phyloP scores from a whole-genome alignment of 1,140 invertebrate genomes.

The Eriosoma lanigerum region DNA sequence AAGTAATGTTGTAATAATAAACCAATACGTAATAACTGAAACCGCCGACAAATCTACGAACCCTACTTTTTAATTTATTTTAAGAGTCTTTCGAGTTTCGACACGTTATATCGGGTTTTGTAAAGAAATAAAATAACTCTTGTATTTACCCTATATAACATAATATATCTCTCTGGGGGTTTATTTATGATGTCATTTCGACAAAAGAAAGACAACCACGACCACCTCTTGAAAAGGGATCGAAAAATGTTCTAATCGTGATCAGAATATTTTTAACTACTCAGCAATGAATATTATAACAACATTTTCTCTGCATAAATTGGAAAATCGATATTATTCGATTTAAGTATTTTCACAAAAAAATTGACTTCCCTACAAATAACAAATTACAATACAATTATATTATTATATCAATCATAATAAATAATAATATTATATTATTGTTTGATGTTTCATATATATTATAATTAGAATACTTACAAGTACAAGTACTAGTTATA shows the following conservation, averaged over 20 bases:
- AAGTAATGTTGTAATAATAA: too few species aligned
- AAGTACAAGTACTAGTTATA: too few species aligned
- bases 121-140: slow-evolving; percentile 34
- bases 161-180: neutral
- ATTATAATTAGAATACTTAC: too few species aligned
- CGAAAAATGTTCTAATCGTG: slow-evolving; percentile 32
- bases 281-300: neutral
- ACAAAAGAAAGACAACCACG: slow-evolving; percentile 30
- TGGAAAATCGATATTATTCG: neutral
- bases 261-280: slow-evolving; percentile 33
- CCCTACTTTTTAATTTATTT: neutral
- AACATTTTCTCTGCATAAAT: neutral
- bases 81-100: neutral
- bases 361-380: too few species aligned
- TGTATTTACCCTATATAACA: slow-evolving; percentile 4
- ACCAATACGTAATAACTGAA: too few species aligned
- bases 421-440: too few species aligned
- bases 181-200: slow-evolving; percentile 31
- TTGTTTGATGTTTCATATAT: too few species aligned
- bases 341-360: neutral
- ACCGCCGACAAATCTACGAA: neutral
- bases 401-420: too few species aligned
- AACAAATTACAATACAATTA: too few species aligned
- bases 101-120: neutral
- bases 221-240: neutral